Conservation (phyloP, 1,140 invertebrate species). For the Bombus turneri region DNA sequence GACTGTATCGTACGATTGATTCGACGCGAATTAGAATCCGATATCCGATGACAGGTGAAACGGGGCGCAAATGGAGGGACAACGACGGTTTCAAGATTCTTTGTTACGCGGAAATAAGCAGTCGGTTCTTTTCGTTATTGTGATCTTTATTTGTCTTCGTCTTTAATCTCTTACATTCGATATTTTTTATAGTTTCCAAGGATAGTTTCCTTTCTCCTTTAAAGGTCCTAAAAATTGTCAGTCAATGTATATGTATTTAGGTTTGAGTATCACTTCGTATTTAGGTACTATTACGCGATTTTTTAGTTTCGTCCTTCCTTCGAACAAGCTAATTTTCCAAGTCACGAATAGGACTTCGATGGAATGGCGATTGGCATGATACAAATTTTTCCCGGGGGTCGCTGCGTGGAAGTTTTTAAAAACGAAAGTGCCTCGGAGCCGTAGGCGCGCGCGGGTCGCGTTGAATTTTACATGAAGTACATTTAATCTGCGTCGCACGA, state of each 20-base stretch:
- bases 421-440: slow-evolving; percentile 33
- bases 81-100: too few species aligned
- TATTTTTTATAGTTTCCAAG: too few species aligned
- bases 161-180: too few species aligned
- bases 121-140: too few species aligned
- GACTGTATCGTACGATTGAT: neutral
- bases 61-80: too few species aligned
- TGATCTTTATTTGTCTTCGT: too few species aligned
- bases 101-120: too few species aligned
- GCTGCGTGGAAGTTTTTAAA: slow-evolving; percentile 38
- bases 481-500: slow-evolving; percentile 60
- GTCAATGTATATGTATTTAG: too few species aligned
- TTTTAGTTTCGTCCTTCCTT: neutral
- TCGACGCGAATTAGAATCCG: neutral
- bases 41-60: neutral
- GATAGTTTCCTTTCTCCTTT: too few species aligned
- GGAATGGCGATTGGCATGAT: neutral
- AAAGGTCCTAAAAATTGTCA: too few species aligned
- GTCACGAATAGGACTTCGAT: neutral
- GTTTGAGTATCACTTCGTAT: too few species aligned
- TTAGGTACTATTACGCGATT: too few species aligned
- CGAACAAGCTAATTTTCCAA: slow-evolving; percentile 1
- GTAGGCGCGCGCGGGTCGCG: slow-evolving; percentile 25
- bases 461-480: slow-evolving; percentile 62
- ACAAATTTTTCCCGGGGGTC: neutral